A percentile compares a stretch with the other conserved stretches of the same genome.
These are phyloP conservation scores for Drosophila paulistorum DNA, from an alignment of 1,140 invertebrate species.

Conservation along the genomic window DNA sequence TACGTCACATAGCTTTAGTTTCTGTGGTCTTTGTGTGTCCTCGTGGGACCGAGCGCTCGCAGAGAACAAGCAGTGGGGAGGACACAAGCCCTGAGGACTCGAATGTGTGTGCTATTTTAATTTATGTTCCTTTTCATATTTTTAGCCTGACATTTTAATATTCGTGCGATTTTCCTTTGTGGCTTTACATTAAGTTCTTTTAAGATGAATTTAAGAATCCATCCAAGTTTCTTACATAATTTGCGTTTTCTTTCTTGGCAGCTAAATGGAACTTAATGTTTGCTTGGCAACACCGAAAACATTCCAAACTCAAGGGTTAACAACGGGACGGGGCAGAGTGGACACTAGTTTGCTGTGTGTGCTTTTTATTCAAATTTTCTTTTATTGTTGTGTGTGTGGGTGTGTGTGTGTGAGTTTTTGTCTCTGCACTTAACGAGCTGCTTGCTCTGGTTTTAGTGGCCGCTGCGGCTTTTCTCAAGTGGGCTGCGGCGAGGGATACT, in stretches of 20 bases:
- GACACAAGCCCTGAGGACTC: slow-evolving; percentile 13
- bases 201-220: slow-evolving; percentile 16
- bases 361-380: slow-evolving; percentile 12
- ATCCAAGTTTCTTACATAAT: slow-evolving; percentile 13
- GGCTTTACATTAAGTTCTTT: slow-evolving; percentile 5
- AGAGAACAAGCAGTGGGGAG: not conserved
- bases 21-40: not conserved
- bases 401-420: slow-evolving; percentile 23
- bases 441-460: slow-evolving; percentile 44
- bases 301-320: slow-evolving; percentile 7
- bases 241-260: not conserved
- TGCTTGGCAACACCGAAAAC: slow-evolving; percentile 50
- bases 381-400: slow-evolving; percentile 16
- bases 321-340: not conserved
- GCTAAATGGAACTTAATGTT: slow-evolving; percentile 27
- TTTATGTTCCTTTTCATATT: slow-evolving; percentile 16
- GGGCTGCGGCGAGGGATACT: not conserved
- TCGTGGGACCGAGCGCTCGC: not conserved
- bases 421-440: slow-evolving; percentile 60
- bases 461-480: slow-evolving; percentile 32
- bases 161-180: slow-evolving; percentile 15
- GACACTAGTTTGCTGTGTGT: slow-evolving; percentile 15
- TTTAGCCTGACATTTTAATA: slow-evolving; percentile 25
- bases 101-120: slow-evolving; percentile 21
- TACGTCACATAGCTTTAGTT: slow-evolving; percentile 20